Base-by-base conservation (phyloP, 2,888 invertebrate species). In the Siphlonurus alternatus region DNA sequence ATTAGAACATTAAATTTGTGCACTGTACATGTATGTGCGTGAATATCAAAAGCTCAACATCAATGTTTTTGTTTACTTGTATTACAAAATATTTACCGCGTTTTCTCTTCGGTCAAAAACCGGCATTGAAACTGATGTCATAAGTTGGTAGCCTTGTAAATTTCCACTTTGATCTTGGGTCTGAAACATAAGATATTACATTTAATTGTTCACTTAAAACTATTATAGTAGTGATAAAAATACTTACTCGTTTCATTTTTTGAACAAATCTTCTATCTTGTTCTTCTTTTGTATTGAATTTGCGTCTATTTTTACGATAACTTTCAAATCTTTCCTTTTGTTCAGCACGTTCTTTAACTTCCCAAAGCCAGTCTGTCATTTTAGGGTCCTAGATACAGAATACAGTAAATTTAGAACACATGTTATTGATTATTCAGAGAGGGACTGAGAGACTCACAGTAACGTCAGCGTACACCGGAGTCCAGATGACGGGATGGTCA, bases 401-500 rank as follows among this genome's bases (percentile, higher is more conserved):
- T 15, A 51, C 53, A 51, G 10, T 51, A 51, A 51, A n/a, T 15
- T n/a, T 10, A n/a, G 53, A n/a, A 51, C 61, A 65, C 61, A 65
- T 66, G 66, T 54, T 25, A 20, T 38, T 1, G 20, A 20, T n/a
- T n/a, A n/a, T n/a, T n/a, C n/a, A 51, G 22, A 2, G 2, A 59
- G n/a, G 22, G 59, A n/a, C 1, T 59, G 22, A 59, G n/a, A 1
- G 62, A 76, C 81, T 79, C 77, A 88, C 89, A 70, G 91, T 89
- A 64, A 91, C 83, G 74, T 97, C 95, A 20, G 93, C 93, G 75
- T 97, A 97, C 19, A 96, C 93, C 10, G 95, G 93, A 0, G 95
- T 96, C 97, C 97, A 99, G 5, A 94, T 87, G n/a, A 92, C 88
- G 3, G 93, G 93, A 75, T 93, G 92, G 69, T 87, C 83, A 66